These are phyloP conservation scores for Bedellia somnulentella DNA, from an alignment of 2,888 invertebrate genomes.

Conservation along the genomic window DNA sequence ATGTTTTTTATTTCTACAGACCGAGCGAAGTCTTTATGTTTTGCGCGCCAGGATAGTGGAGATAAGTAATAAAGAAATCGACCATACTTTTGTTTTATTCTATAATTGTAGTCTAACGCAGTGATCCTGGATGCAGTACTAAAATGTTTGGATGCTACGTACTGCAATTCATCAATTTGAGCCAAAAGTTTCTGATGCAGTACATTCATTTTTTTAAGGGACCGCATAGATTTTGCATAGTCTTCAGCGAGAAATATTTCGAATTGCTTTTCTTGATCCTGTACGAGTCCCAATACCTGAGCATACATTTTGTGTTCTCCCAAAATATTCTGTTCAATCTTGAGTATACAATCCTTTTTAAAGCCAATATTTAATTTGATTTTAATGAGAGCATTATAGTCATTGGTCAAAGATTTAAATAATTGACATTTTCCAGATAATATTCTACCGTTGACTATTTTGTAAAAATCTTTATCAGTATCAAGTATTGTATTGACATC, in stretches of 20 bases:
- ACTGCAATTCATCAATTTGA: conserved; percentile 39
- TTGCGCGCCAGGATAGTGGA: conserved; percentile 60
- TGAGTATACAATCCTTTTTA: conserved; percentile 43
- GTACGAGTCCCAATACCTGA: conserved; percentile 42
- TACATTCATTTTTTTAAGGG: conserved; percentile 49
- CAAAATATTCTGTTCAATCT: conserved; percentile 55
- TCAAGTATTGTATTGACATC: conserved; percentile 24
- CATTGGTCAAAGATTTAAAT: conserved; percentile 24
- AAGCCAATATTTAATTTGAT: conserved; percentile 31
- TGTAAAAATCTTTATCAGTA: conserved; percentile 25
- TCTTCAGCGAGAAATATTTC: conserved; percentile 64
- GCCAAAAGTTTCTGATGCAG: conserved; percentile 35
- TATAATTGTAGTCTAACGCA: conserved; percentile 64
- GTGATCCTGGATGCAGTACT: conserved; percentile 47
- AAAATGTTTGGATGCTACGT: conserved; percentile 34
- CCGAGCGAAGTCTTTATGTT: conserved; percentile 49
- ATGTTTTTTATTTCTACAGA: conserved; percentile 44
- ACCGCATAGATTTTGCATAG: conserved; percentile 61
- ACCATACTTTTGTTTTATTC: conserved; percentile 66
- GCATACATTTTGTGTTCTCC: conserved; percentile 52
- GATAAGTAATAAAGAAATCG: conserved; percentile 69
- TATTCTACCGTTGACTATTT: conserved; percentile 19
- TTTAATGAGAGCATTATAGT: conserved; percentile 20
- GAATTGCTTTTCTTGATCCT: conserved; percentile 56
- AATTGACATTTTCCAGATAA: conserved; percentile 16